A percentile compares a stretch with the other conserved stretches of the same genome.
Conservation (phyloP, 2,888 invertebrate species). For the Folsomia candida region DNA sequence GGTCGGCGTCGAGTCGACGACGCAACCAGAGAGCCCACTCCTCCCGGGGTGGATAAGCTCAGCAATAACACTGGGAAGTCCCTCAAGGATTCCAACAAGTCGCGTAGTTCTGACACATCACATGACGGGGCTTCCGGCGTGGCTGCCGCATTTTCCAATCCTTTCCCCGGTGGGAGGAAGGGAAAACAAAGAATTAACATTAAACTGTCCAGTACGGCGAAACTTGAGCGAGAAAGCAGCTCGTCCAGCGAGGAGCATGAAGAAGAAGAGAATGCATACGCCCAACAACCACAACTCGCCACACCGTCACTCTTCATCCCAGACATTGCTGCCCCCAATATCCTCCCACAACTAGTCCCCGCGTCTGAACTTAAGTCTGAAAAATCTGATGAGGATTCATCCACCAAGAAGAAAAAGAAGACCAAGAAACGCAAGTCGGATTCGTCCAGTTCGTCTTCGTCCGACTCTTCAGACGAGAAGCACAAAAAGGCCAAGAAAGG, state of each 20-base stretch:
- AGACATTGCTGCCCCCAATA: not conserved
- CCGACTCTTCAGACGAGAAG: constrained; percentile 12
- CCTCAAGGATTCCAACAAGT: not conserved
- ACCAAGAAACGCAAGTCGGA: constrained; percentile 1
- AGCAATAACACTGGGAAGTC: not conserved
- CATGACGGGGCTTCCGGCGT: constrained; percentile 3
- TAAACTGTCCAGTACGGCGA: constrained; percentile 46
- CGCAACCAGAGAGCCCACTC: constrained; percentile 22
- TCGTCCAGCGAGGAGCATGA: constrained; percentile 52
- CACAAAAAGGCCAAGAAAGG: constrained; percentile 15
- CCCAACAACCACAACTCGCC: constrained; percentile 18
- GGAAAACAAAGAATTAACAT: constrained; percentile 47
- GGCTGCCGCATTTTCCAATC: constrained; percentile 11
- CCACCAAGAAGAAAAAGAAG: constrained; percentile 11
- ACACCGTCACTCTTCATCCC: not conserved
- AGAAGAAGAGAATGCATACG: constrained; percentile 52
- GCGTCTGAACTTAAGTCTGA: not conserved
- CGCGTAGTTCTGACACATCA: constrained; percentile 9
- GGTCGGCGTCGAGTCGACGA: not conserved
- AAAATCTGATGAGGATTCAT: not conserved
- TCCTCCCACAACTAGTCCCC: not conserved
- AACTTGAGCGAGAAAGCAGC: constrained; percentile 49
- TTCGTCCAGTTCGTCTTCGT: constrained; percentile 6
- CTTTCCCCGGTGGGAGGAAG: not conserved
- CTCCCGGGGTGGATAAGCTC: constrained; percentile 30